Evolutionary conservation across 2,113 vertebrate genomes (phyloP), one percentile per base, ranked within the genome.

Genomic region (Chascanopsetta lugubris): DNA sequence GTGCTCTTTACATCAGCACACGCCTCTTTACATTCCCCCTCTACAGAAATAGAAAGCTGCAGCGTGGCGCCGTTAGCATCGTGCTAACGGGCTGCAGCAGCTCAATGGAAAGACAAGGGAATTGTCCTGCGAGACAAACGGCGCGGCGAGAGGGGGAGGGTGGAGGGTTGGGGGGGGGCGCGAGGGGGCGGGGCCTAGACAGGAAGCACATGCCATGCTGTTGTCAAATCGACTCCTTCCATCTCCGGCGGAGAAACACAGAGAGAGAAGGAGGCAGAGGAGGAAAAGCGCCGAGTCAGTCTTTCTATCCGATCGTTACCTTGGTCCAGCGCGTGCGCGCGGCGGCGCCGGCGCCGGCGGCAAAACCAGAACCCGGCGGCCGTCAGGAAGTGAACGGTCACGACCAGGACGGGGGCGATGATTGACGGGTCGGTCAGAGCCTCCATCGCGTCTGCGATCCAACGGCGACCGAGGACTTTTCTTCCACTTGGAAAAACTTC

Each of bases 361-460:
- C 75, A 92, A 68, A 90, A 84, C 92, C 91, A 93, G 27, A 89
- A 68, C 4, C 91, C 91, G 1, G 90, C 87, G 2, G 85, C 91
- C 0, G 90, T 90, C n/a, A 92, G 6, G 26, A 91, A 61, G 72
- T 93, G 91, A 30, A 85, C 68, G 0, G 88, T 43, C 20, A 91
- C 85, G 67, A 92, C 86, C 13, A 93, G 76, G 63, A 92, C 24
- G 0, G 93, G 80, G 0, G 70, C 67, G 1, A 92, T 3, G 11
- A 93, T 57, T 0, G 75, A 13, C 0, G 85, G 88, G 69, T 93
- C 90, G 0, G 29, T 61, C 1, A 89, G 65, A 9, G 61, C 62
- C 24, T 92, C 90, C 92, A 93, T 91, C 32, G 24, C 3, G 8
- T 15, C 29, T 18, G 2, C 17, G 6, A 46, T 25, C 15, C 18